A percentile compares a stretch with the other conserved stretches of the same genome.
phyloP scores from a whole-genome alignment of 1,140 invertebrate species.

The Drosophila melanogaster region DNA sequence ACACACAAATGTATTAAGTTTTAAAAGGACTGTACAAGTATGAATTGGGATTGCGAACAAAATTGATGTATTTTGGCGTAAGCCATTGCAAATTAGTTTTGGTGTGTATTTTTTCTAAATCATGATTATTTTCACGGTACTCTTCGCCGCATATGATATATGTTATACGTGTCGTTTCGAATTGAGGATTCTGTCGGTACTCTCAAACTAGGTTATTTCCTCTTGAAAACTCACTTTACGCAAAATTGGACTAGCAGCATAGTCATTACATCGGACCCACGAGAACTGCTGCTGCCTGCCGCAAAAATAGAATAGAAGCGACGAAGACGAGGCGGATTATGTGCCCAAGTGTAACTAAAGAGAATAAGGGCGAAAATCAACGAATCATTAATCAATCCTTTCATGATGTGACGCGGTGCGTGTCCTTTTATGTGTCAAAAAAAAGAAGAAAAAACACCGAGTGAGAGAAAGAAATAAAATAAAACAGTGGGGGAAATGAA shows the following conservation, averaged over 20 bases:
- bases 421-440: conserved; percentile 84
- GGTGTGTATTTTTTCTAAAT: no score
- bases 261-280: background rate
- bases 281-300: conserved; percentile 36
- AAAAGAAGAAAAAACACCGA: conserved; percentile 52
- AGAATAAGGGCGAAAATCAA: conserved; percentile 85
- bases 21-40: no score
- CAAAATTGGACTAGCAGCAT: conserved; percentile 54
- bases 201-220: conserved; percentile 25
- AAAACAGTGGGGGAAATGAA: conserved; percentile 63
- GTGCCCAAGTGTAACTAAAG: conserved; percentile 84
- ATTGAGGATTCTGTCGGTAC: no score
- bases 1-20: no score
- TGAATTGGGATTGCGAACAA: no score
- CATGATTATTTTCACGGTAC: no score
- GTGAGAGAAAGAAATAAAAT: conserved; percentile 49
- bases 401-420: conserved; percentile 84
- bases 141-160: no score
- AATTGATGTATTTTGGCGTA: no score
- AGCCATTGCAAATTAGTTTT: no score
- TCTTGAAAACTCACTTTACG: conserved; percentile 71
- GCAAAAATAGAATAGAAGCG: conserved; percentile 61
- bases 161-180: no score
- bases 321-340: conserved; percentile 79
- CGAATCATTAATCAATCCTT: conserved; percentile 85